These are phyloP conservation scores for Marronus borbonicus DNA, from an alignment of 2,888 invertebrate genomes.

Conservation along the genomic window DNA sequence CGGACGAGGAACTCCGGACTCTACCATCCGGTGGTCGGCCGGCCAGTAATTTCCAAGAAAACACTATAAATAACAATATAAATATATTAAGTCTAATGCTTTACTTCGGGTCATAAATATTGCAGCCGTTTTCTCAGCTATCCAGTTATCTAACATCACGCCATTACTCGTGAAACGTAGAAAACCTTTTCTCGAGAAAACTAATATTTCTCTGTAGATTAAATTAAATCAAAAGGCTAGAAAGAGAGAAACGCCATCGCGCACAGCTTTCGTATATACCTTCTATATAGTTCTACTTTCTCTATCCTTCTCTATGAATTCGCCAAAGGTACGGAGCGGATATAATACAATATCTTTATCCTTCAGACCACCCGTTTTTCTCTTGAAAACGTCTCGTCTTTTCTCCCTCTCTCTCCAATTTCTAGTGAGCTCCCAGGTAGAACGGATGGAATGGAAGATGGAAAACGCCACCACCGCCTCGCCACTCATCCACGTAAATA, in stretches of 20 bases:
- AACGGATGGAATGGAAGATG: background rate
- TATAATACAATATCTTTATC: slow-evolving; percentile 63
- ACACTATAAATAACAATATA: slow-evolving; percentile 68
- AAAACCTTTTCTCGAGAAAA: slow-evolving; percentile 64
- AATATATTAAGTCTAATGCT: slow-evolving; percentile 68
- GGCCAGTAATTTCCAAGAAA: slow-evolving; percentile 64
- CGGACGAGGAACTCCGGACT: background rate
- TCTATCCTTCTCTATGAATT: slow-evolving; percentile 52
- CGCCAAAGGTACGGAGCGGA: slow-evolving; percentile 62
- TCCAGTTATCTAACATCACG: slow-evolving; percentile 58
- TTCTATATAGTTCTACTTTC: background rate
- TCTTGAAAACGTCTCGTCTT: slow-evolving; percentile 8
- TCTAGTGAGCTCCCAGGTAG: background rate
- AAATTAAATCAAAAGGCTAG: slow-evolving; percentile 69
- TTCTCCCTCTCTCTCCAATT: slow-evolving; percentile 3
- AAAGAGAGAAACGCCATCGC: background rate
- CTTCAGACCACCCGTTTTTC: slow-evolving; percentile 14
- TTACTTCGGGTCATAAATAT: slow-evolving; percentile 67
- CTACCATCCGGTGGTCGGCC: background rate
- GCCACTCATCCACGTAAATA: slow-evolving; percentile 61
- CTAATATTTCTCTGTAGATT: slow-evolving; percentile 70
- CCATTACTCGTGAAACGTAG: slow-evolving; percentile 65
- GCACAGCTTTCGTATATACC: slow-evolving; percentile 21
- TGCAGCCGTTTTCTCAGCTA: slow-evolving; percentile 55
- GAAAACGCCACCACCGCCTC: background rate